Base-by-base conservation (phyloP, 2,888 invertebrate genomes). In the Trachelus stipa region DNA sequence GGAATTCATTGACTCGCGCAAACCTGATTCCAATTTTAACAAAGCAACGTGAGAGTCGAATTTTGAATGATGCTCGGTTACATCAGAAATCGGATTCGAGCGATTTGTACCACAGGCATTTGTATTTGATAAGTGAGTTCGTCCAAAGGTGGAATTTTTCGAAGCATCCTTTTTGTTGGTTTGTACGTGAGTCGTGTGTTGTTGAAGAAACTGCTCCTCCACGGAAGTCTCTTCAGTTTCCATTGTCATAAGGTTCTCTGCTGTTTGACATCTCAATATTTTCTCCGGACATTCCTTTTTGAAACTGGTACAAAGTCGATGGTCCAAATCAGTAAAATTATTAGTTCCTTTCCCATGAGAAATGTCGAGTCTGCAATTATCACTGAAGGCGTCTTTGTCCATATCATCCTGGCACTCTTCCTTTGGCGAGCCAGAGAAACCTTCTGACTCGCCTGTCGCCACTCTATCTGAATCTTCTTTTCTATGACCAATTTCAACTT, bases 401-500 rank as follows among this genome's bases (percentile, higher is more conserved):
- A 23, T 23, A 6, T 56, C 40, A 56, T 56, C 40, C 40, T 56
- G 40, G 23, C 4, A 56, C 6, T 56, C 23, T 15, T 56, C 40
- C 23, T 56, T 56, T 56, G 40, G 40, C 40, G 40, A 56, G 23
- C 40, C 40, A 23, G 40, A 56, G 40, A 56, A 23, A 23, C 6
- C 40, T 23, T 56, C 40, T 9, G 40, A 56, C 40, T 56, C 40
- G 40, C 40, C 40, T 23, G 40, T 83, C 68, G 80, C 83, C 73
- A 85, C 84, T 86, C 87, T 85, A 79, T 90, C 86, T 3, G 87
- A 88, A 79, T 90, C 89, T 76, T 89, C 89, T 80, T 90, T 90
- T 9, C 89, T 84, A 80, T 87, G 87, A 79, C 87, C 83, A 31
- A 85, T 83, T n/a, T 76, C 76, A 68, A 73, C 68, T n/a, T 79